phyloP scores from a whole-genome alignment of 1,140 invertebrate genomes.

The Heterodera schachtii region DNA sequence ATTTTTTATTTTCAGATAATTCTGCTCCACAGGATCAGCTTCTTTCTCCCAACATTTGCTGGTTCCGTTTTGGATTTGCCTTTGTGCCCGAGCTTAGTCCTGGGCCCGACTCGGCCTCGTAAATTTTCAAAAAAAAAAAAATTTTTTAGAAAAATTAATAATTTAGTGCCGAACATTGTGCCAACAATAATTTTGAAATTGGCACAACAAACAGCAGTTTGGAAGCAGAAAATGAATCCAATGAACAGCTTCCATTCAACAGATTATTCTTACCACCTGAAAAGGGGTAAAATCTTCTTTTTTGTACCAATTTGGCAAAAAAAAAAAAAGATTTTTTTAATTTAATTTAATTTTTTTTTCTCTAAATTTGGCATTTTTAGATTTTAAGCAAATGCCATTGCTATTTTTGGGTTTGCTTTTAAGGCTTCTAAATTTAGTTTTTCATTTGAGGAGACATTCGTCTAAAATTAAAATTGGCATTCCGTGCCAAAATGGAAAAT shows the following conservation, averaged over 20 bases:
- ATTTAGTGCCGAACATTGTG: constrained; percentile 14
- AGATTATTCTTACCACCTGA: constrained; percentile 15
- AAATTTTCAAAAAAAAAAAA: constrained; percentile 9
- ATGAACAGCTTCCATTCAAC: constrained; percentile 1
- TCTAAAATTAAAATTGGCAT: too few relatives aligned
- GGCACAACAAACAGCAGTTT: not conserved
- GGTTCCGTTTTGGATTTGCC: constrained; percentile 48
- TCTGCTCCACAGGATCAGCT: not conserved
- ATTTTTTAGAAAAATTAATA: constrained; percentile 12
- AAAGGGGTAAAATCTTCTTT: not conserved
- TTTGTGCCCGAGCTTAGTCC: constrained; percentile 37
- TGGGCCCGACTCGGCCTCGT: constrained; percentile 6
- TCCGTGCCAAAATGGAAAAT: too few relatives aligned
- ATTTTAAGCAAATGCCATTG: too few relatives aligned
- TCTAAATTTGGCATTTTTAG: too few relatives aligned
- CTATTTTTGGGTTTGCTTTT: too few relatives aligned
- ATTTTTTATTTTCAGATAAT: not conserved
- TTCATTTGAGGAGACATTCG: too few relatives aligned
- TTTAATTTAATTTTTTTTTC: too few relatives aligned
- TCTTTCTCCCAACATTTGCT: constrained; percentile 27
- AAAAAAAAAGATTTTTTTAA: constrained; percentile 1
- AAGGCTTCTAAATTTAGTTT: too few relatives aligned
- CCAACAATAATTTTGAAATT: not conserved
- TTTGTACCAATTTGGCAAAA: not conserved
- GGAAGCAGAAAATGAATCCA: not conserved